Percentiles rank a stretch among this genome's conserved stretches.
Evolutionary conservation across 2,888 invertebrate genomes (phyloP).

Genomic region (Thyatira batis): DNA sequence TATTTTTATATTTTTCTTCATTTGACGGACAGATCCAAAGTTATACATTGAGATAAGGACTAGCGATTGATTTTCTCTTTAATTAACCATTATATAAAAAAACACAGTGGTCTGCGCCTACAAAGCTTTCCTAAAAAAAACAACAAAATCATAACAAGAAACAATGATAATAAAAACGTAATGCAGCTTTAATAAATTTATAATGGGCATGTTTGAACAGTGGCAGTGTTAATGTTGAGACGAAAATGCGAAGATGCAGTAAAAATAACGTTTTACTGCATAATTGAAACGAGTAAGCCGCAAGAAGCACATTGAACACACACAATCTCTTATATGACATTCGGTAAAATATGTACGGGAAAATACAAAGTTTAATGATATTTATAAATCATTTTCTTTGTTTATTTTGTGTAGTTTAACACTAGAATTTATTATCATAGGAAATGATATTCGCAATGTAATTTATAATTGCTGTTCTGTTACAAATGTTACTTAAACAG

Average conservation of each 20-base stretch:
- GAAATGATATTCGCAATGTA: no score
- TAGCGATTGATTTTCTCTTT: conserved; percentile 61
- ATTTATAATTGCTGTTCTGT: no score
- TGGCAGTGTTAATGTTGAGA: conserved; percentile 56
- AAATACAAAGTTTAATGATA: no score
- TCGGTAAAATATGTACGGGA: no score
- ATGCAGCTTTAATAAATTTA: conserved; percentile 30
- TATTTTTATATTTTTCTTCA: conserved; percentile 29
- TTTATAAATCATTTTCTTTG: no score
- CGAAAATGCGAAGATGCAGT: conserved; percentile 31
- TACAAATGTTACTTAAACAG: no score
- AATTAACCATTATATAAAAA: conserved; percentile 28
- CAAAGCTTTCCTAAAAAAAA: conserved; percentile 66
- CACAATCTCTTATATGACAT: background rate
- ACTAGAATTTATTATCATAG: no score
- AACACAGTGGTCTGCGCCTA: conserved; percentile 57
- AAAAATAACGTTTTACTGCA: background rate
- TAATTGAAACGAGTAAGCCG: background rate
- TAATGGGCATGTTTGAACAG: conserved; percentile 32
- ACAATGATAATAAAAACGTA: conserved; percentile 61
- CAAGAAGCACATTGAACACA: background rate
- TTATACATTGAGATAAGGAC: conserved; percentile 68
- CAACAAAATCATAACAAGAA: conserved; percentile 67
- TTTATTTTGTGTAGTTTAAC: no score
- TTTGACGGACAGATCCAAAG: conserved; percentile 76